Base-by-base conservation (phyloP, 2,888 invertebrate species). In the Tenthredo mesomela region DNA sequence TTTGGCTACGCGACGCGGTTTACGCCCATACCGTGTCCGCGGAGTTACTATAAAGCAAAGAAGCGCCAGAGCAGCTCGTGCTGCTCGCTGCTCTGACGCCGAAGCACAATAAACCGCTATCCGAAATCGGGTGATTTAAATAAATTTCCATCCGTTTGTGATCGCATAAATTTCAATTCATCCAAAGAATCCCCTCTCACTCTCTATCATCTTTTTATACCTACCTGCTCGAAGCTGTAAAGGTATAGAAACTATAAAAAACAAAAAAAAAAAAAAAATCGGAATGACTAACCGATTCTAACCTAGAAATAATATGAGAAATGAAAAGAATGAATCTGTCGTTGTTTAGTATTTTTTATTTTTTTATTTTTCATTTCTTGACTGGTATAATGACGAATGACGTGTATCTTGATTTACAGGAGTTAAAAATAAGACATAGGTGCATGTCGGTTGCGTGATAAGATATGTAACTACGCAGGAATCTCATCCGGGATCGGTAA, bases 141-240 rank as follows among this genome's bases (percentile, higher is more conserved):
- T 92, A 92, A 92, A 92, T 92, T 92, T 92, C 91, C 92, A 92
- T 92, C 92, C 92, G 92, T 92, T 92, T 91, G 91, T 90, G 89
- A 90, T 90, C 89, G 91, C 90, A 91, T 91, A 90, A 91, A 91
- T 91, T 91, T 91, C 90, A 89, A 89, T 90, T 90, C 89, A 88
- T 91, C 91, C 90, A 90, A 90, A 88, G 87, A 85, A 61, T 61
- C 71, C 80, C n/a, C 43, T 47, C 86, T 84, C 86, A 85, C 61
- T 25, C 54, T 73, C 71, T 43, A 43, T 40, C 82, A 43, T 73
- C 85, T 67, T 67, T 61, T 67, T 33, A 29, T 33, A 67, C 33
- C 67, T 67, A 67, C 67, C 67, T 67, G 67, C 33, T 33, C 29
- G 25, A 1, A 33, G 67, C 67, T 15, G 33, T 67, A 29, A n/a